phyloP scores from a whole-genome alignment of 2,888 invertebrate species.

The Tigriopus californicus region DNA sequence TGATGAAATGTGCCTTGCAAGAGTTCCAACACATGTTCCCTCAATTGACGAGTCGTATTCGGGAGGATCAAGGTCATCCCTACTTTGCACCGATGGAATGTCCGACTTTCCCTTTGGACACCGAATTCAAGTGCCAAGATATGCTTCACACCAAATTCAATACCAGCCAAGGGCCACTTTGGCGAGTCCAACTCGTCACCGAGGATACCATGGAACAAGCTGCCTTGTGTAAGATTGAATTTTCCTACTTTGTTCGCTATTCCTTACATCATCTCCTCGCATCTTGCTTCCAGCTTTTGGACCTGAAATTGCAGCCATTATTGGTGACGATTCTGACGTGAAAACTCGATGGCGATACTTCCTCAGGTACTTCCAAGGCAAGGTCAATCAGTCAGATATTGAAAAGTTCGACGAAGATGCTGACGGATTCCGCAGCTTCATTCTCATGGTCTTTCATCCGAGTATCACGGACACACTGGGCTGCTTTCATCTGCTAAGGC shows the following conservation, averaged over 20 bases:
- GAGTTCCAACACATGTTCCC: slow-evolving; percentile 14
- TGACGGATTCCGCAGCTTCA: slow-evolving; percentile 5
- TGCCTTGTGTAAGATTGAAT: no score
- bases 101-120: slow-evolving; percentile 1
- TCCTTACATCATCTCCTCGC: no score
- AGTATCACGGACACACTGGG: slow-evolving; percentile 3
- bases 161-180: background rate
- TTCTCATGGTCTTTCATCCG: slow-evolving; percentile 7
- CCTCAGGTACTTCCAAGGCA: slow-evolving; percentile 3
- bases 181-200: slow-evolving; percentile 7
- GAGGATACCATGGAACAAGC: background rate
- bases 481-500: background rate
- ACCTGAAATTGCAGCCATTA: slow-evolving; percentile 2
- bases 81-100: slow-evolving; percentile 8
- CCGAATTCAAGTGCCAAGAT: background rate
- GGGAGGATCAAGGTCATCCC: background rate
- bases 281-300: background rate
- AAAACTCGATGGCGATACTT: background rate
- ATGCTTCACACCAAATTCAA: slow-evolving; percentile 6
- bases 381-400: slow-evolving; percentile 6
- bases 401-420: background rate
- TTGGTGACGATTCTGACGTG: background rate
- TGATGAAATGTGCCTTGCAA: slow-evolving; percentile 8
- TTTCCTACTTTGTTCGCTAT: no score
- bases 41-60: background rate